Conservation (phyloP, 2,113 vertebrate species). For the Limanda limanda region DNA sequence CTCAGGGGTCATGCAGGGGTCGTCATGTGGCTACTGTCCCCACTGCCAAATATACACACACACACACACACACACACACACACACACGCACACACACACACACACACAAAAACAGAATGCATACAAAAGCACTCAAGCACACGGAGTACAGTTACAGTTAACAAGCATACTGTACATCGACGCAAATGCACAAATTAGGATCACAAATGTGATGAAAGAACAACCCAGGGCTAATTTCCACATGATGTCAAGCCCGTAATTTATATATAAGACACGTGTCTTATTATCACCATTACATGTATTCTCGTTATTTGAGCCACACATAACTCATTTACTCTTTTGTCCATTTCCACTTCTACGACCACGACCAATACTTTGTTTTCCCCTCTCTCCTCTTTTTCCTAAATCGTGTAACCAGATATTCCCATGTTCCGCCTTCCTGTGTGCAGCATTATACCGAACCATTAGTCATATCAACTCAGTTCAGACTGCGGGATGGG, state of each 20-base stretch:
- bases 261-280: conserved; percentile 1
- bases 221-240: conserved; percentile 16
- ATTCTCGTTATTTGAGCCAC: neutral
- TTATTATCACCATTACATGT: conserved; percentile 12
- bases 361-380: neutral
- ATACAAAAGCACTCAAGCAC: neutral
- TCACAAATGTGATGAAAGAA: conserved; percentile 12
- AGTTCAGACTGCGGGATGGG: conserved; percentile 71
- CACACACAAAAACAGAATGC: conserved; percentile 12
- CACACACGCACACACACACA: conserved; percentile 16
- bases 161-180: conserved; percentile 8
- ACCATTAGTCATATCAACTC: conserved; percentile 88
- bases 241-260: neutral
- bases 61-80: conserved; percentile 20
- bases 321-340: neutral
- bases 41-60: conserved; percentile 52
- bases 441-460: conserved; percentile 79
- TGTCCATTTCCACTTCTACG: neutral
- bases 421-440: conserved; percentile 81
- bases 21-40: conserved; percentile 72
- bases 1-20: conserved; percentile 74
- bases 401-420: conserved; percentile 84
- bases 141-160: conserved; percentile 9
- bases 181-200: conserved; percentile 23
- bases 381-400: conserved; percentile 19